Base-by-base conservation (phyloP, 2,888 invertebrate genomes). In the Acanthosepion esculentum region DNA sequence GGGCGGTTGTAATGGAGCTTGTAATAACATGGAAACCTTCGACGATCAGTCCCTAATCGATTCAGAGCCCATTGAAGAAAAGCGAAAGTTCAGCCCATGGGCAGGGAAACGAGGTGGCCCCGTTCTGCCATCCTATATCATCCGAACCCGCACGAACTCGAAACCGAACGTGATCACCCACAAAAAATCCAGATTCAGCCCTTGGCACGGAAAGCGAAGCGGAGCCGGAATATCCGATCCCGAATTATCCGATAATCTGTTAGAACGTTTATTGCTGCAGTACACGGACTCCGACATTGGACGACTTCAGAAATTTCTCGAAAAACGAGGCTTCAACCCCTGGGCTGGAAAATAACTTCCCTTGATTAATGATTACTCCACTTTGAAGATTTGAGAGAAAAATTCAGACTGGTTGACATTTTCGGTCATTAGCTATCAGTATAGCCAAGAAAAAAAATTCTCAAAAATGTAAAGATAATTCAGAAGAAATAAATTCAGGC, bases 111-210 rank as follows among this genome's bases (percentile, higher is more conserved):
- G 78, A 78, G 78, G 78, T 3, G 78, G n/a, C n/a, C 18, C 78
- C 15, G 23, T 78, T n/a, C 12, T 78, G 78, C 78, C n/a, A 15
- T 23, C 78, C 15, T 78, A 78, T 33, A 33, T 78, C 33, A 78
- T 78, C 78, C 78, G 78, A 1, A 78, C 78, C n/a, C 78, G 78
- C n/a, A 78, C 78, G 15, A 78, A 78, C 78, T 2, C 78, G 12
- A 78, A 78, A 78, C 78, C 78, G 78, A 78, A 78, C n/a, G 78
- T 78, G n/a, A 78, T 78, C 78, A 78, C 78, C 78, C 78, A 78
- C 78, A 78, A 78, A 33, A 78, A 78, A 78, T 78, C 78, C n/a
- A 78, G 78, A n/a, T 78, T 78, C n/a, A 78, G 78, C 10, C 78
- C 78, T 12, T 78, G 78, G 78, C 78, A 78, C n/a, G 78, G 78